Evolutionary conservation across 2,113 vertebrate species (phyloP), one percentile per base, ranked within the genome.

Genomic region (Struthidea cinerea): DNA sequence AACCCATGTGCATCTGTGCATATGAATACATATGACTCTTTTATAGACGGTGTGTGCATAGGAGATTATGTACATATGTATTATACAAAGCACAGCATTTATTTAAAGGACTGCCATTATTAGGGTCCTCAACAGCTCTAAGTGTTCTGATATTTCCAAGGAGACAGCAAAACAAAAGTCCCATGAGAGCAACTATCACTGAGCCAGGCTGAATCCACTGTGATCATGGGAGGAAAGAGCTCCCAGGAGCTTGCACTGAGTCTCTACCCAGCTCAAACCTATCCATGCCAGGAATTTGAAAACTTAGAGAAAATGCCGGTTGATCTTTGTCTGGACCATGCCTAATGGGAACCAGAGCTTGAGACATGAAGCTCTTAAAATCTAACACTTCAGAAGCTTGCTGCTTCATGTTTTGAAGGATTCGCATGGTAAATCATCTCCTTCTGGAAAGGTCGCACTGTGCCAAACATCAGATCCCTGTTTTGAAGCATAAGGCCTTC

Each of bases 241-340:
- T 50, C 27, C 21, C 2, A 1, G 0, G 12, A 71, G 30, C 12
- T 75, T 59, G 23, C 11, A 20, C 5, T 1, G 2, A n/a, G 11
- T 28, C 49, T 53, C 44, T 22, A 49, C 5, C 22, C 61, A 50
- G 22, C 33, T 55, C 26, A 33, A 67, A 27, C 7, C 1, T 24
- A 27, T 16, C 33, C 2, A 6, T 57, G 32, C 10, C 55, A 74
- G 64, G 16, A 61, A 84, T 70, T 13, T 47, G 24, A 10, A 78
- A 77, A 87, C 33, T 75, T 53, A 0, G 0, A 81, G 42, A 70
- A 77, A 89, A 74, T 87, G 21, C 18, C n/a, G 33, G 11, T n/a
- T 78, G 47, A 46, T 59, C 16, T 64, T 82, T 65, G 24, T 15
- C 53, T 60, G 49, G 53, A 71, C n/a, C 22, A 37, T 24, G 39